Evolutionary conservation across 2,888 invertebrate species (phyloP).

Genomic region (Petrolisthes cinctipes): DNA sequence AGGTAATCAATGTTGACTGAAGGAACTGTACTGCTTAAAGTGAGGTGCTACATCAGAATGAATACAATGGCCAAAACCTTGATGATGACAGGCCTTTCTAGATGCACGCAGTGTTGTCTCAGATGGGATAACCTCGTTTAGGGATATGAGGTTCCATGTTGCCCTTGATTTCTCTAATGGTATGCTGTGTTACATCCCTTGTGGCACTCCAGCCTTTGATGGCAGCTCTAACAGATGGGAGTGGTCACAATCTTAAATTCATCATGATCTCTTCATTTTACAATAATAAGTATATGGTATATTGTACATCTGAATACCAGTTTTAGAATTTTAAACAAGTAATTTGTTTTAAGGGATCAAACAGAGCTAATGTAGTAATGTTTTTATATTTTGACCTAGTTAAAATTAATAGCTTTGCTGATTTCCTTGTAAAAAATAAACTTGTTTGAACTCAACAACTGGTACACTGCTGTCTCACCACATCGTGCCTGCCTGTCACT

Average conservation of each 20-base stretch:
- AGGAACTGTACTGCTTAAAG: background rate
- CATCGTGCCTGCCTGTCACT: constrained; percentile 29
- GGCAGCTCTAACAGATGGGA: constrained; percentile 41
- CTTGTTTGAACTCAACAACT: constrained; percentile 35
- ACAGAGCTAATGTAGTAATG: too few species aligned
- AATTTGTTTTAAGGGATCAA: too few species aligned
- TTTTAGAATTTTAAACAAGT: constrained; percentile 35
- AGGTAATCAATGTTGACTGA: too few species aligned
- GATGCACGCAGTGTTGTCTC: constrained; percentile 40
- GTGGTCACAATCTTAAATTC: constrained; percentile 23
- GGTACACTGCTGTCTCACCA: constrained; percentile 11
- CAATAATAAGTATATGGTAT: constrained; percentile 25
- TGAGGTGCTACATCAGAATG: constrained; percentile 19
- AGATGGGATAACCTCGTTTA: background rate
- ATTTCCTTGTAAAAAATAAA: background rate
- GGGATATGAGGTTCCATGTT: background rate
- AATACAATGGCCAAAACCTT: constrained; percentile 34
- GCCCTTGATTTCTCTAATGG: background rate
- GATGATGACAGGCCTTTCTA: constrained; percentile 51
- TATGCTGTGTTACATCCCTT: background rate
- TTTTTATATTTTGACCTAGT: too few species aligned
- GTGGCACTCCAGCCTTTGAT: background rate
- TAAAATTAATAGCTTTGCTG: too few species aligned
- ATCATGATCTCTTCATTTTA: background rate
- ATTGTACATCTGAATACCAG: constrained; percentile 17